These are phyloP conservation scores for Gallinago stenura DNA, from an alignment of 2,797 vertebrate species.

Conservation along the genomic window DNA sequence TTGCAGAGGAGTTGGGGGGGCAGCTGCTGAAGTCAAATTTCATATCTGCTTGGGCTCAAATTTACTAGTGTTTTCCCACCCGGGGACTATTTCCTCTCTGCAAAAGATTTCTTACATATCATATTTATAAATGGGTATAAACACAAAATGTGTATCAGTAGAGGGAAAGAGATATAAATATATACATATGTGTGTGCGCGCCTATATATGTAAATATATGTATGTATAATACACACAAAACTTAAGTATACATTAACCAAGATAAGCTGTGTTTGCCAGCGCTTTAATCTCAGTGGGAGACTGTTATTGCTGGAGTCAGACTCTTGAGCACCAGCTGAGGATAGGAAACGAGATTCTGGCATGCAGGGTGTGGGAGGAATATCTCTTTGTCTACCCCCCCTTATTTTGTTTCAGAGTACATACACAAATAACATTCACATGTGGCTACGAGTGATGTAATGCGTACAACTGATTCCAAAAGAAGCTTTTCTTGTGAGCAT, in stretches of 20 bases:
- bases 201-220: constrained; percentile 57
- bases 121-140: constrained; percentile 59
- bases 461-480: constrained; percentile 4
- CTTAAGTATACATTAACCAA: constrained; percentile 71
- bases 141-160: constrained; percentile 44
- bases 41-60: neutral
- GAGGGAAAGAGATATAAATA: constrained; percentile 28
- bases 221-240: constrained; percentile 64
- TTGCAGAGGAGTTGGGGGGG: accelerated
- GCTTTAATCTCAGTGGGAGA: constrained; percentile 78
- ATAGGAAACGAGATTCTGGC: constrained; percentile 71
- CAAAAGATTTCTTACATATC: constrained; percentile 44
- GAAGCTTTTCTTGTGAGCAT: neutral
- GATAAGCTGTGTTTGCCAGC: constrained; percentile 72
- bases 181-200: neutral
- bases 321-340: constrained; percentile 72
- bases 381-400: constrained; percentile 62
- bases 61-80: neutral
- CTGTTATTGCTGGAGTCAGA: constrained; percentile 75
- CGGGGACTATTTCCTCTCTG: neutral
- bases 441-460: constrained; percentile 47
- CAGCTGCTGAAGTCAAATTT: neutral
- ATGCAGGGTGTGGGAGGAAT: constrained; percentile 64
- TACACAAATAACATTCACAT: constrained; percentile 64
- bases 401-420: constrained; percentile 64